These are phyloP conservation scores for Heliconius eleuchia DNA, from an alignment of 1,140 invertebrate genomes.

Conservation along the genomic window DNA sequence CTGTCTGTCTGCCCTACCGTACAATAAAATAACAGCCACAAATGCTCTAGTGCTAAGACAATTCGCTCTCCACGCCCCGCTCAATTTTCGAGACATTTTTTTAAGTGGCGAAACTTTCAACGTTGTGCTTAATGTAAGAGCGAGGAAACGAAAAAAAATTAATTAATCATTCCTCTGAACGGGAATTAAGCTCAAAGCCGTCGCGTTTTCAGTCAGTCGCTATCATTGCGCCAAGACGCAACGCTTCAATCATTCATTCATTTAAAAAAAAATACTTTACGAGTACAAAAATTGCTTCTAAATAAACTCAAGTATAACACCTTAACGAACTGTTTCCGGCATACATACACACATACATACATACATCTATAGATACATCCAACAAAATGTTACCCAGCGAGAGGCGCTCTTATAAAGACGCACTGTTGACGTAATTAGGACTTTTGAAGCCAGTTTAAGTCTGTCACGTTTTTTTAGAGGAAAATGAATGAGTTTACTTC, in stretches of 20 bases:
- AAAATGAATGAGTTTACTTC: background rate
- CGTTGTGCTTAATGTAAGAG: too few relatives aligned
- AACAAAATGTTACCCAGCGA: conserved; percentile 7
- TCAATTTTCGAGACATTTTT: too few relatives aligned
- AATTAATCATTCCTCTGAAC: too few relatives aligned
- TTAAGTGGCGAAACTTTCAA: too few relatives aligned
- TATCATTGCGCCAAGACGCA: background rate
- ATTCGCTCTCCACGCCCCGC: too few relatives aligned
- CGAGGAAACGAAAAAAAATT: too few relatives aligned
- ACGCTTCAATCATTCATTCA: too few relatives aligned
- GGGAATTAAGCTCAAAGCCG: too few relatives aligned
- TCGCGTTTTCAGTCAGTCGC: too few relatives aligned
- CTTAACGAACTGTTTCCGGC: conserved; percentile 20
- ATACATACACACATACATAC: background rate
- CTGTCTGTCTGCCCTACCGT: too few relatives aligned
- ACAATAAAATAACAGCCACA: too few relatives aligned
- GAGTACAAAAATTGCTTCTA: background rate
- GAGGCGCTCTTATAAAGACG: conserved; percentile 19
- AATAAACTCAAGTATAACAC: conserved; percentile 7
- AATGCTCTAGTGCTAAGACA: too few relatives aligned
- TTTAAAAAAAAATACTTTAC: background rate
- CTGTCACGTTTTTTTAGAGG: conserved; percentile 11
- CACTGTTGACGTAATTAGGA: conserved; percentile 25
- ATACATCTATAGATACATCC: background rate
- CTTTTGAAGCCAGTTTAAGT: conserved; percentile 19